These are phyloP conservation scores for Polydrusus cervinus DNA, from an alignment of 2,888 invertebrate genomes.

Conservation along the genomic window DNA sequence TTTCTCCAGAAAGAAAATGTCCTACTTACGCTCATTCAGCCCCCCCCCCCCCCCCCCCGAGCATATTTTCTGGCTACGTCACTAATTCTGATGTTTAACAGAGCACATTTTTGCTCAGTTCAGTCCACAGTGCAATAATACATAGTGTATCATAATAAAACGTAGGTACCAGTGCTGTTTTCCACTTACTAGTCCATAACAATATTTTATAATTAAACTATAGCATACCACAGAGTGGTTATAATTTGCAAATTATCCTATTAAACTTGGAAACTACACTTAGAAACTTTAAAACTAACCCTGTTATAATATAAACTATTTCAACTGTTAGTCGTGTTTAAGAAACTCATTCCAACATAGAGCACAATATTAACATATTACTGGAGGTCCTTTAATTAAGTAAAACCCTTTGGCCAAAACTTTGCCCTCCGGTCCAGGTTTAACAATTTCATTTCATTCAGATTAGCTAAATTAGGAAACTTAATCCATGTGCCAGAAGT, in stretches of 20 bases:
- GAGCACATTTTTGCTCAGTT: too few species aligned
- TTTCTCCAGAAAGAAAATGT: too few species aligned
- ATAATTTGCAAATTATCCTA: constrained; percentile 14
- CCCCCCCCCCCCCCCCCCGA: too few species aligned
- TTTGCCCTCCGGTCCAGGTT: constrained; percentile 43
- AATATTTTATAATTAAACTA: constrained; percentile 1
- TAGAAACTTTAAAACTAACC: constrained; percentile 16
- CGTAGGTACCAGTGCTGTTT: not conserved
- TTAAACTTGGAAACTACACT: constrained; percentile 10
- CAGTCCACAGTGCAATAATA: not conserved
- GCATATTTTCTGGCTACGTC: too few species aligned
- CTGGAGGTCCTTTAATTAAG: constrained; percentile 48
- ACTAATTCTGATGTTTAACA: too few species aligned
- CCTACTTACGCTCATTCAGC: too few species aligned
- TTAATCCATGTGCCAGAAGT: constrained; percentile 35
- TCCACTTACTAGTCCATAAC: not conserved
- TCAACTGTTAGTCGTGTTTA: constrained; percentile 28
- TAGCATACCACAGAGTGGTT: not conserved
- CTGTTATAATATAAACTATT: constrained; percentile 36
- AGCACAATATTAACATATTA: constrained; percentile 51
- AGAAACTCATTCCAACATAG: constrained; percentile 32
- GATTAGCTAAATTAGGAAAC: constrained; percentile 48
- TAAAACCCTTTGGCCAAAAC: constrained; percentile 34
- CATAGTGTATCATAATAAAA: not conserved
- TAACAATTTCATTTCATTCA: constrained; percentile 50